Conservation (phyloP, 2,797 vertebrate genomes). For the Centroberyx gerrardi region DNA sequence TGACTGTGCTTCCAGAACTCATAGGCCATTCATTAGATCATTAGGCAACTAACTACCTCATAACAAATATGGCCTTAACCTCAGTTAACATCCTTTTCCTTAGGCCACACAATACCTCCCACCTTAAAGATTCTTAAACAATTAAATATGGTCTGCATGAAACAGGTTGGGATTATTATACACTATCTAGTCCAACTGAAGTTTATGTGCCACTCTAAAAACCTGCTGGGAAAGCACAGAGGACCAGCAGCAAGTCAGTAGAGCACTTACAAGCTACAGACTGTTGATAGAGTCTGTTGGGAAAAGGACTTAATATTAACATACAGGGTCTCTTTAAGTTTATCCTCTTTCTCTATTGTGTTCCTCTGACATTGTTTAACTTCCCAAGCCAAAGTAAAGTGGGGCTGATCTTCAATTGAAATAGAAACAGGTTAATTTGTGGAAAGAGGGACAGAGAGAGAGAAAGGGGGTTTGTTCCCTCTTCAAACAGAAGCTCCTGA, state of each 20-base stretch:
- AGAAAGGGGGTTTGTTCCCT: conserved; percentile 62
- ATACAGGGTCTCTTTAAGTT: conserved; percentile 64
- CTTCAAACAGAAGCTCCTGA: conserved; percentile 76
- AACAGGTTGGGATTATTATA: conserved; percentile 88
- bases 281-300: conserved; percentile 61
- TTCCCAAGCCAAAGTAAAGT: conserved; percentile 70
- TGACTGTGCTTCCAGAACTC: no score
- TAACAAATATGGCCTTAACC: neutral
- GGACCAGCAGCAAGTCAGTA: conserved; percentile 55
- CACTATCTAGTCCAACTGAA: conserved; percentile 79
- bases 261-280: conserved; percentile 56
- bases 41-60: no score
- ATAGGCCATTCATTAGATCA: no score
- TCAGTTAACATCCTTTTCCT: neutral
- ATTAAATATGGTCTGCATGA: conserved; percentile 85
- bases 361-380: conserved; percentile 73
- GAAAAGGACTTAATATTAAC: conserved; percentile 75
- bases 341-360: conserved; percentile 70
- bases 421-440: conserved; percentile 78
- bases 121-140: conserved; percentile 89
- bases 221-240: conserved; percentile 72
- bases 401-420: conserved; percentile 75
- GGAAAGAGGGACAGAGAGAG: conserved; percentile 57
- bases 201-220: conserved; percentile 81
- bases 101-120: conserved; percentile 88